Percentiles rank a stretch among this genome's conserved stretches.
Conservation (phyloP, 2,797 vertebrate species). For the Natrix natrix region DNA sequence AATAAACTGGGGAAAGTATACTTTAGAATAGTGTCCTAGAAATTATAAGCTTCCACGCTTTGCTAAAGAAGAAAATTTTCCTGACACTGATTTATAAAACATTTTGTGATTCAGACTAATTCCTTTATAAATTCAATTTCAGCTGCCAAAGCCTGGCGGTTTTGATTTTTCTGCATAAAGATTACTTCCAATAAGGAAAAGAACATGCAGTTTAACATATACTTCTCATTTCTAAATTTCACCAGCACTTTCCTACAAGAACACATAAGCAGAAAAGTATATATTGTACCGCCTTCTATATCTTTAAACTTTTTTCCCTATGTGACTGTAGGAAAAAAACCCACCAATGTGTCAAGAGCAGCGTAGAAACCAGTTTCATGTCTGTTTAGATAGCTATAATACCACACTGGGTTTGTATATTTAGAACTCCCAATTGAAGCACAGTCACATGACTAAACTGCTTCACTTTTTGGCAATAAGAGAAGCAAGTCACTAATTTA, state of each 20-base stretch:
- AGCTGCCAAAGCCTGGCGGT: neutral
- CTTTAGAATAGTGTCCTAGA: neutral
- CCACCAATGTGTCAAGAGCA: neutral
- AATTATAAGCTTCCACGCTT: neutral
- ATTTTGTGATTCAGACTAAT: neutral
- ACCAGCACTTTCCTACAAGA: neutral
- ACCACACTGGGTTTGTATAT: neutral
- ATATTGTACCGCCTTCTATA: neutral
- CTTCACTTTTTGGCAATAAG: conserved; percentile 29
- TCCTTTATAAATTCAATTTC: neutral
- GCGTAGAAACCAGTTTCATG: neutral
- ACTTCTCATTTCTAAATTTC: neutral
- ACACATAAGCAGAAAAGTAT: neutral
- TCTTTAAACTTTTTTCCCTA: neutral
- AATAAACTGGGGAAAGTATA: neutral
- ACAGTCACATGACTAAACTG: neutral
- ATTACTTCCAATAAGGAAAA: neutral
- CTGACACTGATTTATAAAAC: neutral
- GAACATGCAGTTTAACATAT: neutral
- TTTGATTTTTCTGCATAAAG: neutral
- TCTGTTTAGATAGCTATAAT: neutral
- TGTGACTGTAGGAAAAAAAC: neutral
- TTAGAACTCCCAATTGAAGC: neutral
- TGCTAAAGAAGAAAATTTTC: neutral
- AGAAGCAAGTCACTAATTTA: neutral